Evolutionary conservation across 2,888 invertebrate species (phyloP).

Genomic region (Falcaria lacertinaria): DNA sequence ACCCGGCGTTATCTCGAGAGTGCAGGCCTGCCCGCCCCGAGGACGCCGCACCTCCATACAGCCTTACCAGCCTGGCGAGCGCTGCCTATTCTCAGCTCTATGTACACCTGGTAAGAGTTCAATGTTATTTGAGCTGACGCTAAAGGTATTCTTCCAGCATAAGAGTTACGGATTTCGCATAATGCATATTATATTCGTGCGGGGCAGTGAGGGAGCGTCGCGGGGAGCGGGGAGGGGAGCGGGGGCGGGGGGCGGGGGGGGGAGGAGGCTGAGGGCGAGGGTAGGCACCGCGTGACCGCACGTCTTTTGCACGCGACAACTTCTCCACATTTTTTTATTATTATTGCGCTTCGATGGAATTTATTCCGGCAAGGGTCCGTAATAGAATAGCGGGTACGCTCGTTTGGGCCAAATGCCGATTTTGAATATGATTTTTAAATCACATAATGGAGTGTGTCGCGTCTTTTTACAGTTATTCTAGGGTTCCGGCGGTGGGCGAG

Average conservation of each 20-base stretch:
- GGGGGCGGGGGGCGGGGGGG: conserved; percentile 25
- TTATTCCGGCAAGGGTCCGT: conserved; percentile 64
- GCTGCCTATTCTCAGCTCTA: conserved; percentile 14
- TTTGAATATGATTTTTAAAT: conserved; percentile 79
- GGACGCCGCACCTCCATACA: conserved; percentile 31
- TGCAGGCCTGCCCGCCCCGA: conserved; percentile 65
- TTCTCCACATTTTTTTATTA: conserved; percentile 79
- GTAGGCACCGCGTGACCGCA: conserved; percentile 67
- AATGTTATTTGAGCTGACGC: conserved; percentile 20
- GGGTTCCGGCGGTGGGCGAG: conserved; percentile 18
- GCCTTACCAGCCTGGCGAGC: conserved; percentile 13
- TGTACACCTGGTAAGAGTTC: conserved; percentile 11
- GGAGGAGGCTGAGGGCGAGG: conserved; percentile 13
- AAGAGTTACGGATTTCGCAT: conserved; percentile 80
- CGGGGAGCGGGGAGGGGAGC: conserved; percentile 5
- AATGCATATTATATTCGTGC: conserved; percentile 77
- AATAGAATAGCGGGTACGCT: conserved; percentile 65
- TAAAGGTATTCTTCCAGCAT: conserved; percentile 69
- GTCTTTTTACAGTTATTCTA: conserved; percentile 62
- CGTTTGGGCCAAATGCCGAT: conserved; percentile 56
- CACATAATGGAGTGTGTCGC: conserved; percentile 66
- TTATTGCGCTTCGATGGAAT: conserved; percentile 78
- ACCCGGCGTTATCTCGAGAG: conserved; percentile 75
- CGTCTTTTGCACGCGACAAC: conserved; percentile 78
- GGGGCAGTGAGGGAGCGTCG: conserved; percentile 35